phyloP scores from a whole-genome alignment of 2,113 vertebrate genomes.

The Microcebus lehilahytsara region DNA sequence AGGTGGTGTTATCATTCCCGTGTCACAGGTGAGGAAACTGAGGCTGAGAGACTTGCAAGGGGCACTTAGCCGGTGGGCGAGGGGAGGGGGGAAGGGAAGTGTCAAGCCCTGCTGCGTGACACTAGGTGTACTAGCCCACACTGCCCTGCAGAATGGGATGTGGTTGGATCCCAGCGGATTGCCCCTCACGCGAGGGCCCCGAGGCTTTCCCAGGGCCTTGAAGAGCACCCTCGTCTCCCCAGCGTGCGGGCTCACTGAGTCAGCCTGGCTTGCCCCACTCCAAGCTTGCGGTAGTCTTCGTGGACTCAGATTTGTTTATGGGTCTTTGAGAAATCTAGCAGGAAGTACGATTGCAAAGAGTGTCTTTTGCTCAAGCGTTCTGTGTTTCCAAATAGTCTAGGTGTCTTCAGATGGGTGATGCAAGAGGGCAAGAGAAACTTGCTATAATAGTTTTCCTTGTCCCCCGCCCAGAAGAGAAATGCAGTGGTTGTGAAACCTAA shows the following conservation, averaged over 20 bases:
- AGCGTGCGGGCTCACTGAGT: not conserved
- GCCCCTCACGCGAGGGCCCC: accelerated
- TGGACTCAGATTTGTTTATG: constrained; percentile 72
- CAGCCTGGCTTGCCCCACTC: not conserved
- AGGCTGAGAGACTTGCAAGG: not conserved
- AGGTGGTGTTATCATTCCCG: not conserved
- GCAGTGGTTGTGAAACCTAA: not conserved
- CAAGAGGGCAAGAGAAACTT: constrained; percentile 6
- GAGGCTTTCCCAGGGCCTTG: not conserved
- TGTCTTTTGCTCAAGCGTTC: constrained; percentile 54
- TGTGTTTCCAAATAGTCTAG: constrained; percentile 47
- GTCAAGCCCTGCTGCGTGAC: not conserved
- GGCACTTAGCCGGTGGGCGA: not conserved
- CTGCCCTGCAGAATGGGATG: not conserved
- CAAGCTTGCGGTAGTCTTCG: not conserved
- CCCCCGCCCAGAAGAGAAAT: not conserved
- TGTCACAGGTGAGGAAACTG: not conserved
- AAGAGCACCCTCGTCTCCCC: not conserved
- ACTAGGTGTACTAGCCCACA: too few species aligned
- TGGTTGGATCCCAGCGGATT: accelerated
- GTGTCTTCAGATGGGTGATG: constrained; percentile 57
- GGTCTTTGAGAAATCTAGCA: constrained; percentile 44
- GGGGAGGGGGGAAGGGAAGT: not conserved
- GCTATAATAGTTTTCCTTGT: not conserved
- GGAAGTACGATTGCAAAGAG: constrained; percentile 57